Evolutionary conservation across 2,888 invertebrate genomes (phyloP).

Genomic region (Hyppa rectilinea): DNA sequence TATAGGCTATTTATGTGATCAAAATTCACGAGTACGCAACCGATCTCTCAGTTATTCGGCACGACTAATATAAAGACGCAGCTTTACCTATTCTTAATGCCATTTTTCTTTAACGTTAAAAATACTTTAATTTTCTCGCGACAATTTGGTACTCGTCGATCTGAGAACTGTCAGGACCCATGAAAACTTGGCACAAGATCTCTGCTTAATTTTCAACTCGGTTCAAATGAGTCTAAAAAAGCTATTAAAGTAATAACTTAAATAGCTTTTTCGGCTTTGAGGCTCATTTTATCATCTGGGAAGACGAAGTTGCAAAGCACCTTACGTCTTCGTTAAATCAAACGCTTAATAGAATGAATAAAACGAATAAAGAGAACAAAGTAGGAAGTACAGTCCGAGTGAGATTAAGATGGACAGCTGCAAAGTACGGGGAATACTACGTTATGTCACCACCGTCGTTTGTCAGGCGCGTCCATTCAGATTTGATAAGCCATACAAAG

Average conservation of each 20-base stretch:
- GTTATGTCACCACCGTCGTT: constrained; percentile 57
- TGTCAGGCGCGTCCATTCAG: constrained; percentile 35
- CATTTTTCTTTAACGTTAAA: constrained; percentile 6
- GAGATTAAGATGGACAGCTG: constrained; percentile 65
- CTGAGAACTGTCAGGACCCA: neutral
- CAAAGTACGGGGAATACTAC: constrained; percentile 57
- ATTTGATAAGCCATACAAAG: constrained; percentile 31
- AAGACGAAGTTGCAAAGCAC: constrained; percentile 19
- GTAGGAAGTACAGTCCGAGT: constrained; percentile 56
- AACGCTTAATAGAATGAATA: constrained; percentile 57
- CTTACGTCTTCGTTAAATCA: constrained; percentile 36
- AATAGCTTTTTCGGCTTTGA: no score
- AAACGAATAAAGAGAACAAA: constrained; percentile 44
- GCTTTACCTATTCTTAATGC: neutral
- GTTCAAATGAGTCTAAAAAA: no score
- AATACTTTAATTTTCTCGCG: neutral
- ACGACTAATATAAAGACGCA: neutral
- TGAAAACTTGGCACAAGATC: constrained; percentile 4
- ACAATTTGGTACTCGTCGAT: neutral
- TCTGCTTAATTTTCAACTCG: constrained; percentile 23
- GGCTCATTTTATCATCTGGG: constrained; percentile 25
- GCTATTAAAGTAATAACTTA: no score
- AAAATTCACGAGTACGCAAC: constrained; percentile 9
- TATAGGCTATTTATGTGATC: constrained; percentile 41
- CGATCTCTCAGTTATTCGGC: neutral